Conservation (phyloP, 2,888 invertebrate genomes). For the Drosophila picticornis region DNA sequence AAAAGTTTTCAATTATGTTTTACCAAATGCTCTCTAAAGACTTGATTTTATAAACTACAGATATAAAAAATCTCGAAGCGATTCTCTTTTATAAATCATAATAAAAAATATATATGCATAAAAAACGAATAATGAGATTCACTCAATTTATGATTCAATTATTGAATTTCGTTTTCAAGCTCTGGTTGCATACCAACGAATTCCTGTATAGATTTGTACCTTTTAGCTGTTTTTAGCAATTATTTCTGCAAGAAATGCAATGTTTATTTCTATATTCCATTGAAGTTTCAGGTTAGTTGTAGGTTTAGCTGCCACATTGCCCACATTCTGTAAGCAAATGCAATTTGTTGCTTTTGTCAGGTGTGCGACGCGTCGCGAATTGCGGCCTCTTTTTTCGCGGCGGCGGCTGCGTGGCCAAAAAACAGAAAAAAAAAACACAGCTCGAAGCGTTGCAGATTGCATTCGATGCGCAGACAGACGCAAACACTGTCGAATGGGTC, state of each 20-base stretch:
- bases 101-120: too few relatives aligned
- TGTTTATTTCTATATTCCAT: not conserved
- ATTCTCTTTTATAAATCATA: too few relatives aligned
- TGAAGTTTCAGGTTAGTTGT: not conserved
- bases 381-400: constrained; percentile 47
- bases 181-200: too few relatives aligned
- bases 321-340: constrained; percentile 32
- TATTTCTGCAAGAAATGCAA: not conserved
- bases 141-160: too few relatives aligned
- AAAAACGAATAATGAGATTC: too few relatives aligned
- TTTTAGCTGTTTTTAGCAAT: not conserved
- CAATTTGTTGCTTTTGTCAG: constrained; percentile 50
- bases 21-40: too few relatives aligned
- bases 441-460: constrained; percentile 82
- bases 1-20: constrained; percentile 1
- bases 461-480: constrained; percentile 74
- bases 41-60: too few relatives aligned
- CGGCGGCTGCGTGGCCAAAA: constrained; percentile 57
- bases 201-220: too few relatives aligned
- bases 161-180: too few relatives aligned
- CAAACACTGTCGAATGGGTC: constrained; percentile 31
- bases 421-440: constrained; percentile 26
- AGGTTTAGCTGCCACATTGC: not conserved
- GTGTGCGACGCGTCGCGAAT: constrained; percentile 58
- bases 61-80: too few relatives aligned